phyloP scores from a whole-genome alignment of 1,140 invertebrate genomes.

The Chlorops oryzae region DNA sequence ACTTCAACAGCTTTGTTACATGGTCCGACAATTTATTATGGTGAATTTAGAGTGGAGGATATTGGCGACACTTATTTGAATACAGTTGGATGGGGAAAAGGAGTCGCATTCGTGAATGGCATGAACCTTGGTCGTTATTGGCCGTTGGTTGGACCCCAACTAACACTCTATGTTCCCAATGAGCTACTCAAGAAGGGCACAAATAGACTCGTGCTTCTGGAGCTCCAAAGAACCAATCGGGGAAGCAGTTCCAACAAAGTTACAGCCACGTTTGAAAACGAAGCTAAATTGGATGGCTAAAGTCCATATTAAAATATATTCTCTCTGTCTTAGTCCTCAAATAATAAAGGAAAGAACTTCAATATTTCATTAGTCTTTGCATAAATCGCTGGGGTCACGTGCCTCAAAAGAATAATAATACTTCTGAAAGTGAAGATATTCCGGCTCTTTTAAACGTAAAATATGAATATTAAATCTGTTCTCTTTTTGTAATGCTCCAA shows the following conservation, averaged over 20 bases:
- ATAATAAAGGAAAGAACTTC: too few relatives aligned
- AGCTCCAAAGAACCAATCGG: conserved; percentile 45
- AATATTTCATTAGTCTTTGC: too few relatives aligned
- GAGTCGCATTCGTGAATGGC: conserved; percentile 66
- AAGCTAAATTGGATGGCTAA: conserved; percentile 30
- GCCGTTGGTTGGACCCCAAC: conserved; percentile 67
- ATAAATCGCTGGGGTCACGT: too few relatives aligned
- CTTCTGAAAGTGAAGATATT: too few relatives aligned
- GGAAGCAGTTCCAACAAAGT: conserved; percentile 17
- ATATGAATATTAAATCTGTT: too few relatives aligned
- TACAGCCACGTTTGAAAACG: conserved; percentile 30
- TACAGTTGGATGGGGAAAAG: conserved; percentile 64
- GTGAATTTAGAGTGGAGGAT: conserved; percentile 44
- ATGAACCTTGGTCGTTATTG: conserved; percentile 73
- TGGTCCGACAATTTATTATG: conserved; percentile 49
- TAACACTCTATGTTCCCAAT: conserved; percentile 67
- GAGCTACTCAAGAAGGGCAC: conserved; percentile 48
- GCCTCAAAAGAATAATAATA: too few relatives aligned
- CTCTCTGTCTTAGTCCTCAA: too few relatives aligned
- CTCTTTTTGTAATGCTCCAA: too few relatives aligned
- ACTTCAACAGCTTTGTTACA: conserved; percentile 17
- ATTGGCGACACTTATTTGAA: conserved; percentile 61
- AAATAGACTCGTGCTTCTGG: conserved; percentile 49
- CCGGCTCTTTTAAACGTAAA: too few relatives aligned
- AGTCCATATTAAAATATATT: too few relatives aligned